Base-by-base conservation (phyloP, 1,140 invertebrate species). In the Drosophila miranda region DNA sequence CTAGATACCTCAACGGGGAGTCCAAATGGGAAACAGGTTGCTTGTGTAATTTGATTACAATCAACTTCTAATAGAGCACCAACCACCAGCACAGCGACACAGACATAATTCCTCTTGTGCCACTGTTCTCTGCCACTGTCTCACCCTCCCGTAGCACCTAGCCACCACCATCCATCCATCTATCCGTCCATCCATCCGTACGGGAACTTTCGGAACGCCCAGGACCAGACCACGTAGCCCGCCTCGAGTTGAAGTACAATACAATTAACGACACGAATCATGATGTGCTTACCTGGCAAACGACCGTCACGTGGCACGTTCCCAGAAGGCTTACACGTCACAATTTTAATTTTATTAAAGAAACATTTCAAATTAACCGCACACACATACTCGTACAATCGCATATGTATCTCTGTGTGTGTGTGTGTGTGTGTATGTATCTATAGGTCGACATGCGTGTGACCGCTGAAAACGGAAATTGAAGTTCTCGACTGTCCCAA, bases 191-290 rank as follows among this genome's bases (percentile, higher is more conserved):
- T 38, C 11, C 11, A 13, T 13, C 34, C 11, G 11, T 38, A 19
- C 16, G 44, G 64, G 42, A 21, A 50, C 23, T 45, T 30, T 43
- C 11, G 50, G 34, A 48, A 72, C 69, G 66, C 69, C 66, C 53
- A 69, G 56, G 57, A 38, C 3, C 34, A 38, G 34, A 19, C 54
- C 46, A 26, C 49, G 45, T 53, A 56, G 34, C 11, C 59, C 72
- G 75, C 72, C 68, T 88, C 62, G 63, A 84, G 63, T 70, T 78
- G 66, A 79, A 77, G 73, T 78, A 75, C 87, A 89, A 90, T 88
- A 90, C 87, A 90, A 90, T 90, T 90, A 90, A 89, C 84, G 88
- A 80, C 88, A 90, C 89, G 88, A 90, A 90, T 86, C 82, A 89
- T 89, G 86, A 84, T 84, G 82, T 88, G 83, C 88, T 89, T 90